A percentile compares a stretch with the other conserved stretches of the same genome.
These are phyloP conservation scores for Austrofundulus limnaeus DNA, from an alignment of 2,113 vertebrate species.

Conservation along the genomic window DNA sequence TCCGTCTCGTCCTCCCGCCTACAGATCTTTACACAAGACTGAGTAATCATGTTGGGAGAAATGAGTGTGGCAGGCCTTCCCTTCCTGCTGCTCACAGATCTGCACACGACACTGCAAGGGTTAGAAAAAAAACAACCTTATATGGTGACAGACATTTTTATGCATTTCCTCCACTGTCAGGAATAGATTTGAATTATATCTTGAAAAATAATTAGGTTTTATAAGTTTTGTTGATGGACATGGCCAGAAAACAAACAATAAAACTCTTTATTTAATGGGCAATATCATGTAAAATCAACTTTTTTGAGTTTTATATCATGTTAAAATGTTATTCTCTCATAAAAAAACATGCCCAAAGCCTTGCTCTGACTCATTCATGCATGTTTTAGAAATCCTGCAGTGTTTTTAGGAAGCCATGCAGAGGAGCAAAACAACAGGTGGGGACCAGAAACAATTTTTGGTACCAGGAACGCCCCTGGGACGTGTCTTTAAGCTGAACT, in stretches of 20 bases:
- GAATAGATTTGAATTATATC: not conserved
- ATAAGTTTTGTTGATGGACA: not conserved
- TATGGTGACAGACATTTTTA: slow-evolving; percentile 35
- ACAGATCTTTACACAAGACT: slow-evolving; percentile 47
- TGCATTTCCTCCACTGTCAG: not conserved
- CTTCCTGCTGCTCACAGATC: slow-evolving; percentile 54
- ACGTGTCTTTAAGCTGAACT: too few species aligned
- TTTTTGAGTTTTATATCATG: too few species aligned
- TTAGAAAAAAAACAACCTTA: slow-evolving; percentile 44
- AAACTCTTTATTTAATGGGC: not conserved
- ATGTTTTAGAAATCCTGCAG: too few species aligned
- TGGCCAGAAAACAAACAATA: not conserved
- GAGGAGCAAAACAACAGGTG: too few species aligned
- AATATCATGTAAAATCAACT: too few species aligned
- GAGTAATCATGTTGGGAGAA: slow-evolving; percentile 55
- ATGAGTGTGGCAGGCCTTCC: slow-evolving; percentile 29
- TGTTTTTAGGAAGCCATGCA: too few species aligned
- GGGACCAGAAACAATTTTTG: too few species aligned
- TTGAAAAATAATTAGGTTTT: too few species aligned
- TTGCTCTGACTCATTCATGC: too few species aligned
- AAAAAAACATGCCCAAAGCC: too few species aligned
- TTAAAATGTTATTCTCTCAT: too few species aligned
- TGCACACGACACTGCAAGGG: slow-evolving; percentile 32
- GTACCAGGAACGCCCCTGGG: too few species aligned
- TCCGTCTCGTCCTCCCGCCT: slow-evolving; percentile 26